phyloP scores from a whole-genome alignment of 2,113 vertebrate species.

The Hippopotamus amphibius region DNA sequence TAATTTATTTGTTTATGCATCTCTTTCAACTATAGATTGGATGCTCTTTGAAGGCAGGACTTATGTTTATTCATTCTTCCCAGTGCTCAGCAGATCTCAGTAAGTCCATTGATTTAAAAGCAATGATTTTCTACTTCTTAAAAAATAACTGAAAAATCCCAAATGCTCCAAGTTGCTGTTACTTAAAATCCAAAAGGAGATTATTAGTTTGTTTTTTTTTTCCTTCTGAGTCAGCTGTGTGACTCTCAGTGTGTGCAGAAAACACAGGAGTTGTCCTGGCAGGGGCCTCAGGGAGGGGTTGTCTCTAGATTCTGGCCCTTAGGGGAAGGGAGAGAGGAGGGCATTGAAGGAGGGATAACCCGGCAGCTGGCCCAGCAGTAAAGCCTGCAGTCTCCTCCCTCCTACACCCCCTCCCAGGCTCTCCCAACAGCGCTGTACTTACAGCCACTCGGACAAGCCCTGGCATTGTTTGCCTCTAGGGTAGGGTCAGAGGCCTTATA shows the following conservation, averaged over 20 bases:
- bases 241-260: slow-evolving; percentile 17
- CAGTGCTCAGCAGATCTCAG: neutral
- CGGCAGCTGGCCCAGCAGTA: slow-evolving; percentile 61
- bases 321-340: neutral
- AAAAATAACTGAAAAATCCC: slow-evolving; percentile 37
- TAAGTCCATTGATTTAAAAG: slow-evolving; percentile 6
- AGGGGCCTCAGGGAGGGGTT: neutral
- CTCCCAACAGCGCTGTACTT: slow-evolving; percentile 51
- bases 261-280: neutral
- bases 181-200: slow-evolving; percentile 31
- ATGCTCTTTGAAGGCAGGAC: neutral
- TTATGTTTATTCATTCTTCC: neutral
- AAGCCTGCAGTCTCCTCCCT: neutral
- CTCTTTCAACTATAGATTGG: neutral
- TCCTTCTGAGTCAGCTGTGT: neutral
- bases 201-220: neutral
- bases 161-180: neutral
- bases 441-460: slow-evolving; percentile 62
- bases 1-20: neutral
- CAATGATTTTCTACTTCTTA: slow-evolving; percentile 7
- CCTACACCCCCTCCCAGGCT: neutral
- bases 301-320: neutral
- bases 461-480: slow-evolving; percentile 67
- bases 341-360: neutral
- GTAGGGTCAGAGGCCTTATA: slow-evolving; percentile 77